These are phyloP conservation scores for Elgaria multicarinata DNA, from an alignment of 2,113 vertebrate genomes.

Conservation along the genomic window DNA sequence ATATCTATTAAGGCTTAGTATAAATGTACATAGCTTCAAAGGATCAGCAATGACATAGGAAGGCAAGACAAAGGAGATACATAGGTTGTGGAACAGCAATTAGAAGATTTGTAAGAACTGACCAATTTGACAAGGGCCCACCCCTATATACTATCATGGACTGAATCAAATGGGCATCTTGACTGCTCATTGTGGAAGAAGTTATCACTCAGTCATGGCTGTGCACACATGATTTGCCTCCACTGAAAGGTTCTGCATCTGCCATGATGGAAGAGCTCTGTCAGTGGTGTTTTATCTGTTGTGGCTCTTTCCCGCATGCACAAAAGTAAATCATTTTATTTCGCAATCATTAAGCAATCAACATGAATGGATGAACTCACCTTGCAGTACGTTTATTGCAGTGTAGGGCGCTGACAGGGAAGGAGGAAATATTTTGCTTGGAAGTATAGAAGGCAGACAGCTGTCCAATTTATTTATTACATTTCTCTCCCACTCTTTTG, in stretches of 20 bases:
- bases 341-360: background rate
- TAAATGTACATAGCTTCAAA: background rate
- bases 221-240: background rate
- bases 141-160: background rate
- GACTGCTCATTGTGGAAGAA: background rate
- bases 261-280: background rate
- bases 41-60: background rate
- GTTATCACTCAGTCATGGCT: background rate
- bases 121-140: background rate
- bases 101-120: background rate
- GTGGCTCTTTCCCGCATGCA: background rate
- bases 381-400: background rate
- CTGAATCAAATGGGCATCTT: background rate
- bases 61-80: background rate
- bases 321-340: background rate
- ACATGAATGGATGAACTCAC: background rate
- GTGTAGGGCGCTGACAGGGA: background rate
- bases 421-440: background rate
- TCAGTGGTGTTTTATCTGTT: background rate
- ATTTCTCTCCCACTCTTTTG: background rate
- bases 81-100: background rate
- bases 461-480: background rate
- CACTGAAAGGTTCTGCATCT: background rate
- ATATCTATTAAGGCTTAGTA: background rate
- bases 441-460: background rate